phyloP scores from a whole-genome alignment of 2,888 invertebrate genomes.

The Acrobasis suavella region DNA sequence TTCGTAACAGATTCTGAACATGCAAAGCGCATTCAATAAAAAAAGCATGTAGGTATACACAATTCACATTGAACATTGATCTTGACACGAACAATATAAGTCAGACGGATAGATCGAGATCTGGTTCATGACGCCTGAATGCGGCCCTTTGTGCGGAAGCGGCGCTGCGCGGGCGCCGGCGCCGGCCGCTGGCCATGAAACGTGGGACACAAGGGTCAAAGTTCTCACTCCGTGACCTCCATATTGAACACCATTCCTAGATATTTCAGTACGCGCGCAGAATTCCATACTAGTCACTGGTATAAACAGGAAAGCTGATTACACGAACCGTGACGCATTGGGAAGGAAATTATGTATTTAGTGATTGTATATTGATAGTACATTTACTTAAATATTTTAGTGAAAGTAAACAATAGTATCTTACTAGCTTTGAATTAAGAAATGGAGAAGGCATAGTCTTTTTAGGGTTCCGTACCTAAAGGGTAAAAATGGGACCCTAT shows the following conservation, averaged over 20 bases:
- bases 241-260: constrained; percentile 46
- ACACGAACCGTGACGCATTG: constrained; percentile 16
- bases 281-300: constrained; percentile 2
- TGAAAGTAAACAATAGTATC: not conserved
- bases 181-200: constrained; percentile 64
- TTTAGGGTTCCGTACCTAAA: too few species aligned
- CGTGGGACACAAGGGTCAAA: constrained; percentile 64
- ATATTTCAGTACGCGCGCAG: constrained; percentile 32
- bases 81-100: constrained; percentile 51
- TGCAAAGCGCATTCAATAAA: too few species aligned
- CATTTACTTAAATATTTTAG: not conserved
- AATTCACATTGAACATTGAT: constrained; percentile 47
- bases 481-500: too few species aligned
- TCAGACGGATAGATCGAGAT: constrained; percentile 46
- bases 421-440: not conserved
- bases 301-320: constrained; percentile 22
- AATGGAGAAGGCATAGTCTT: too few species aligned
- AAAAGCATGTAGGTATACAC: not conserved
- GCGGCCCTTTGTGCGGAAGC: constrained; percentile 54
- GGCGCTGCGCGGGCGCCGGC: constrained; percentile 58
- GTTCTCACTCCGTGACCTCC: constrained; percentile 66
- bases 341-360: not conserved
- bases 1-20: too few species aligned
- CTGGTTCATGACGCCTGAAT: constrained; percentile 57
- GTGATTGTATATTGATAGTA: too few species aligned